Evolutionary conservation across 2,797 vertebrate genomes (phyloP), one percentile per base, ranked within the genome.

Genomic region (Paramormyrops hopkinsi): DNA sequence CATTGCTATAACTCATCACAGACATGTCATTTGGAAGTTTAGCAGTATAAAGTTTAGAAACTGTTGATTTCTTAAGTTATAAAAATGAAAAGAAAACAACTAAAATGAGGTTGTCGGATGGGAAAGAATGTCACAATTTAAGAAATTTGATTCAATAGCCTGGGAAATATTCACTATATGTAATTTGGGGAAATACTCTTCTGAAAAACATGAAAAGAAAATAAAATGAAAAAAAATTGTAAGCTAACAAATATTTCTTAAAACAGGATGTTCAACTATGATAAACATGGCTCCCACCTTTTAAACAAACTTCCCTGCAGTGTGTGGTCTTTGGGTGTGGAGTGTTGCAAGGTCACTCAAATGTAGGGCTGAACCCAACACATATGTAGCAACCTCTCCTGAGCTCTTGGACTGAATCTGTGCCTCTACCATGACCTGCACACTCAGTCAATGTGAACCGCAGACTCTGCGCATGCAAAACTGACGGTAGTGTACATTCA

Each of bases 241-340:
- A 93, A 88, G 90, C 92, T 93, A 92, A 90, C 94, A 96, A 95
- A 96, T 95, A 95, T 95, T 94, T 95, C 93, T 95, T 93, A n/a
- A 94, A 95, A 95, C 94, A 96, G 96, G 96, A 96, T 95, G 95
- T 95, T 93, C 92, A 92, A 48, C 92, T 93, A 92, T 93, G 94
- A 95, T 96, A 96, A 96, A 96, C 96, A 96, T 91, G 92, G 94
- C 95, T 96, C 94, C 96, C 94, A 95, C 93, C 95, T 92, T 96
- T 96, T 96, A 96, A 96, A 96, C 96, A 96, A 94, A 95, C 93
- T 92, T 92, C 93, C 90, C 88, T 87, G 91, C 94, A 95, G 95
- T 96, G 96, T 96, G 96, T 96, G 96, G 96, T 96, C 96, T 59
- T 33, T 90, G 90, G 88, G 88, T 50, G 91, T 91, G 90, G 85